phyloP scores from a whole-genome alignment of 2,797 vertebrate species.

The Apogon hyalosoma region DNA sequence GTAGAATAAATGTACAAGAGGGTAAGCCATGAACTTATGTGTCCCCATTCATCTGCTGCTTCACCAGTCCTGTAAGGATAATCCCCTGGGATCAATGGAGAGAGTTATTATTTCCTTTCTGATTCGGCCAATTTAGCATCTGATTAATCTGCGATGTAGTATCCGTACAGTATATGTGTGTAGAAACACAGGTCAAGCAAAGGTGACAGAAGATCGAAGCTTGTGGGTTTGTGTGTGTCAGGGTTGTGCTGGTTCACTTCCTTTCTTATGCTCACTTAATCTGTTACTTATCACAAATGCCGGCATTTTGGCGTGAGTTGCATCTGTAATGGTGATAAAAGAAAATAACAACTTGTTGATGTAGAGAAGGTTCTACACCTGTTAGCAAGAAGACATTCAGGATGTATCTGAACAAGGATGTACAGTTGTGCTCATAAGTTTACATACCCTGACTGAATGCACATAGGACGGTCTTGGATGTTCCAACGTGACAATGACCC shows the following conservation, averaged over 20 bases:
- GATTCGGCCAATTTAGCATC: slow-evolving; percentile 53
- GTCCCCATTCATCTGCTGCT: slow-evolving; percentile 30
- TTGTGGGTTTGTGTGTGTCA: slow-evolving; percentile 31
- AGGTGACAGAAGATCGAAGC: slow-evolving; percentile 51
- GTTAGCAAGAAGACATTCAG: slow-evolving; percentile 30
- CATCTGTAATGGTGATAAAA: slow-evolving; percentile 16
- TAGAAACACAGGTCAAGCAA: slow-evolving; percentile 41
- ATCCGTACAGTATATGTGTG: too few species aligned
- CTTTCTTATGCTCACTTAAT: slow-evolving; percentile 15
- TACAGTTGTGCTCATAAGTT: too few species aligned
- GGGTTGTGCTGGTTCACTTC: slow-evolving; percentile 25
- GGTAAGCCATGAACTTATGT: slow-evolving; percentile 24
- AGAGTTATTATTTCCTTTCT: slow-evolving; percentile 31
- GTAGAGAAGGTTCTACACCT: slow-evolving; percentile 13
- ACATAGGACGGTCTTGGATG: too few species aligned
- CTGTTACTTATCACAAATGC: slow-evolving; percentile 4
- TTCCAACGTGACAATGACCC: too few species aligned
- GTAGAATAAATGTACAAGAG: slow-evolving; percentile 32
- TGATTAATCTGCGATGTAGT: slow-evolving; percentile 6
- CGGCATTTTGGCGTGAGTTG: neutral
- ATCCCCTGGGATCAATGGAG: slow-evolving; percentile 25
- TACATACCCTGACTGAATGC: too few species aligned
- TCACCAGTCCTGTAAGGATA: slow-evolving; percentile 35
- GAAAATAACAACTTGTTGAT: slow-evolving; percentile 26
- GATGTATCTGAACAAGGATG: slow-evolving; percentile 1